Base-by-base conservation (phyloP, 2,888 invertebrate genomes). In the Andrena flavipes region DNA sequence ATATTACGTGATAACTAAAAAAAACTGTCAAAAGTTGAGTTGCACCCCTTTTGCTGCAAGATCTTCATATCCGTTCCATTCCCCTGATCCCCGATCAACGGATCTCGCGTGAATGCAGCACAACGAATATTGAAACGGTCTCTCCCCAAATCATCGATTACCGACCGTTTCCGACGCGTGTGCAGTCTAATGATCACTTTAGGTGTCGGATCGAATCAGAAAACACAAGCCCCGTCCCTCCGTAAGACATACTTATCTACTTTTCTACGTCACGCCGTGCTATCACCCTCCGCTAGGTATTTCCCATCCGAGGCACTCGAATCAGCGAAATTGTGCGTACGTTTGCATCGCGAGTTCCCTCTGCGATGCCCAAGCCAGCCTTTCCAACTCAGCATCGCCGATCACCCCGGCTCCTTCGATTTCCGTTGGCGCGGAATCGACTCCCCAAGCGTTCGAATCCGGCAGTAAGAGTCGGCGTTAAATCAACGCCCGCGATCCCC, bases 131-230 rank as follows among this genome's bases (percentile, higher is more conserved):
- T 5, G 26, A 33, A 16, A 35, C 10, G 2, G 20, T 42, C 69
- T 13, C 26, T 48, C 29, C 13, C 56, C 7, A 49, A 78, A 79
- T 63, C 48, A 29, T 77, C 13, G 56, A 48, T 63, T 42, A 23
- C n/a, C 42, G 33, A 29, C 62, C 49, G 26, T 51, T 65, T 16
- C n/a, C 51, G 7, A 30, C 48, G 4, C 10, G 49, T 16, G 26
- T 10, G 20, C 23, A 51, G 51, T 33, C 13, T 80, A 80, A 80
- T 20, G 67, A 80, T 7, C 80, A 60, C 70, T 35, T 65, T 70
- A 65, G 35, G 29, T 70, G 49, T 60, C 70, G 79, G 49, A 80
- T 64, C 80, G 80, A 70, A 80, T 80, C 70, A 59, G 20, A 80
- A 80, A 70, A 64, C 23, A 60, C 62, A 64, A 26, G 42, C 35